A percentile compares a stretch with the other conserved stretches of the same genome.
phyloP scores from a whole-genome alignment of 1,140 invertebrate species.

The Drosophila kohkoa region DNA sequence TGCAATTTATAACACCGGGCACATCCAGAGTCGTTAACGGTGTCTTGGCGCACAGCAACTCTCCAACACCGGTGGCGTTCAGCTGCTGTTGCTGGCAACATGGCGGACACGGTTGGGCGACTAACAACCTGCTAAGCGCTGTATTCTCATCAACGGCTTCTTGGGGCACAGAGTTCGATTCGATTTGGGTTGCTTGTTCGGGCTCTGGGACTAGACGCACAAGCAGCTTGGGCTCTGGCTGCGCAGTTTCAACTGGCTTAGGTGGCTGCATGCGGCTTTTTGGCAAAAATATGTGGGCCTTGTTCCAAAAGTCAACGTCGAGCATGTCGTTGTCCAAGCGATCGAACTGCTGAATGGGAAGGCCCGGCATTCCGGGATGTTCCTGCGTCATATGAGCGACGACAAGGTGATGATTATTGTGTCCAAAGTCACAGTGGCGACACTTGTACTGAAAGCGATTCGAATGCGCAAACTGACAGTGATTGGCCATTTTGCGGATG shows the following conservation, averaged over 20 bases:
- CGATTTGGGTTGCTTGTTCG: not conserved
- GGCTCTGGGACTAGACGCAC: slow-evolving; percentile 47
- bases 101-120: slow-evolving; percentile 40
- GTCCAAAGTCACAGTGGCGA: slow-evolving; percentile 34
- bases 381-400: slow-evolving; percentile 1
- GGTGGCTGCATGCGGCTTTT: slow-evolving; percentile 1
- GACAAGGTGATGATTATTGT: slow-evolving; percentile 17
- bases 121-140: slow-evolving; percentile 39
- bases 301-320: slow-evolving; percentile 34
- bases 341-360: slow-evolving; percentile 40
- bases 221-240: slow-evolving; percentile 38
- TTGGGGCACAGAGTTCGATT: too few relatives aligned
- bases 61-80: slow-evolving; percentile 36
- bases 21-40: not conserved
- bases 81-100: slow-evolving; percentile 24
- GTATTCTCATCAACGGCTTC: slow-evolving; percentile 7
- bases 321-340: slow-evolving; percentile 46
- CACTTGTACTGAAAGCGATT: slow-evolving; percentile 38
- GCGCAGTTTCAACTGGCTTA: not conserved
- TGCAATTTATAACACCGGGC: slow-evolving; percentile 48
- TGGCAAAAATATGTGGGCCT: not conserved
- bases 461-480: slow-evolving; percentile 36
- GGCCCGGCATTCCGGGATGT: slow-evolving; percentile 8
- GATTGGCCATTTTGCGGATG: slow-evolving; percentile 23
- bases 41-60: slow-evolving; percentile 37